Evolutionary conservation across 2,113 vertebrate genomes (phyloP).

Genomic region (Sphyrna mokarran): DNA sequence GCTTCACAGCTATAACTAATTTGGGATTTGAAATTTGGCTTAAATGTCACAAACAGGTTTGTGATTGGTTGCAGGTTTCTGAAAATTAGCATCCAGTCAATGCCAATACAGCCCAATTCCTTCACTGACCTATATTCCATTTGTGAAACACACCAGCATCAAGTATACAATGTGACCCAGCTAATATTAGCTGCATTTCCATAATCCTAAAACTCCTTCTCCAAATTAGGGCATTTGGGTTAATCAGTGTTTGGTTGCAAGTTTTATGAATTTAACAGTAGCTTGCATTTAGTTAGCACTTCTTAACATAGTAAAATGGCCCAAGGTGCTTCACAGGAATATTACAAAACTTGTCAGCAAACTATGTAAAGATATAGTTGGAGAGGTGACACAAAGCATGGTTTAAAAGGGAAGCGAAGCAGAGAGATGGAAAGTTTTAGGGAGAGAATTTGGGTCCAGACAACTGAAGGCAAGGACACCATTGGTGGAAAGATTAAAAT

Average conservation of each 20-base stretch:
- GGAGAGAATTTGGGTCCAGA: background rate
- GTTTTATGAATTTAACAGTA: background rate
- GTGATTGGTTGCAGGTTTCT: background rate
- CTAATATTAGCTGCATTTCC: background rate
- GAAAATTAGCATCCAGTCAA: background rate
- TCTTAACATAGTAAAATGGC: background rate
- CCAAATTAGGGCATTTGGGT: background rate
- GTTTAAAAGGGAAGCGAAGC: background rate
- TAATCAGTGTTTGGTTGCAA: background rate
- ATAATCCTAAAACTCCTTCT: background rate
- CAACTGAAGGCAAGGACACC: background rate
- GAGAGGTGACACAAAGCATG: background rate
- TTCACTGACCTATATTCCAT: background rate
- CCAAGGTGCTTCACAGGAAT: background rate
- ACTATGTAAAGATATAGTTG: background rate
- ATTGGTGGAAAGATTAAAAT: background rate
- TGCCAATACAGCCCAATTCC: background rate
- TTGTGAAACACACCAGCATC: background rate
- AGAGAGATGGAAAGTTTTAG: background rate
- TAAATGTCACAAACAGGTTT: background rate
- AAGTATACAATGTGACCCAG: background rate
- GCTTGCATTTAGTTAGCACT: background rate
- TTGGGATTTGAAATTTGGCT: background rate
- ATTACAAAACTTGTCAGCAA: background rate
- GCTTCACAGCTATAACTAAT: background rate